Evolutionary conservation across 2,888 invertebrate species (phyloP).

Genomic region (Ornithoptera priamus): DNA sequence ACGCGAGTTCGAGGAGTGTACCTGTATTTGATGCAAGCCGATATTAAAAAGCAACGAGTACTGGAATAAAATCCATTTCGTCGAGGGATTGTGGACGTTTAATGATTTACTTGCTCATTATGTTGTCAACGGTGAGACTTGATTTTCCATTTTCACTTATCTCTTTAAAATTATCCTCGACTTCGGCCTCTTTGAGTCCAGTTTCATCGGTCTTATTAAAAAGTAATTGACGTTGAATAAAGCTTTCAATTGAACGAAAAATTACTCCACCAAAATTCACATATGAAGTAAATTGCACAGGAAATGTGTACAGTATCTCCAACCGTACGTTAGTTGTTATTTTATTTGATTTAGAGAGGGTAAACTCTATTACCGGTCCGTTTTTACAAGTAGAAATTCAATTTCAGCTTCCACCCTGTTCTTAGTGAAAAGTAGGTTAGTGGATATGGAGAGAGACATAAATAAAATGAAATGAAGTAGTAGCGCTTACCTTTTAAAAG

Average conservation of each 20-base stretch:
- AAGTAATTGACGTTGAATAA: slow-evolving; percentile 22
- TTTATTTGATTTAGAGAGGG: slow-evolving; percentile 71
- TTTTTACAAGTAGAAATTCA: slow-evolving; percentile 74
- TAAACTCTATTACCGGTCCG: slow-evolving; percentile 73
- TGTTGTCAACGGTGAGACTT: slow-evolving; percentile 23
- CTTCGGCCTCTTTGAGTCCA: slow-evolving; percentile 15
- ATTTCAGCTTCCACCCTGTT: slow-evolving; percentile 63
- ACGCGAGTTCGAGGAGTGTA: slow-evolving; percentile 38
- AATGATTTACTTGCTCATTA: slow-evolving; percentile 31
- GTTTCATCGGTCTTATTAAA: slow-evolving; percentile 17
- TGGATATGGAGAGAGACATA: slow-evolving; percentile 52
- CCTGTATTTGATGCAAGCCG: slow-evolving; percentile 28
- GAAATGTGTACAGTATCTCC: slow-evolving; percentile 49
- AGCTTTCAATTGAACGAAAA: slow-evolving; percentile 6
- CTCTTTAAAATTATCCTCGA: slow-evolving; percentile 17
- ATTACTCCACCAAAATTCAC: slow-evolving; percentile 27
- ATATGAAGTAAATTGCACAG: slow-evolving; percentile 33
- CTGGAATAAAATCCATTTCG: slow-evolving; percentile 23
- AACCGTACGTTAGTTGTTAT: slow-evolving; percentile 57
- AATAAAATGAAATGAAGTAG: slow-evolving; percentile 42
- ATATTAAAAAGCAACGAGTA: slow-evolving; percentile 27
- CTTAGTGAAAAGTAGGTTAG: slow-evolving; percentile 65
- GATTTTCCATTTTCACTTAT: slow-evolving; percentile 26
- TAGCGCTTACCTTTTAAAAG: slow-evolving; percentile 26
- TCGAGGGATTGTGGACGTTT: slow-evolving; percentile 22